Conservation (phyloP, 2,113 vertebrate genomes). For the Diadophis punctatus region DNA sequence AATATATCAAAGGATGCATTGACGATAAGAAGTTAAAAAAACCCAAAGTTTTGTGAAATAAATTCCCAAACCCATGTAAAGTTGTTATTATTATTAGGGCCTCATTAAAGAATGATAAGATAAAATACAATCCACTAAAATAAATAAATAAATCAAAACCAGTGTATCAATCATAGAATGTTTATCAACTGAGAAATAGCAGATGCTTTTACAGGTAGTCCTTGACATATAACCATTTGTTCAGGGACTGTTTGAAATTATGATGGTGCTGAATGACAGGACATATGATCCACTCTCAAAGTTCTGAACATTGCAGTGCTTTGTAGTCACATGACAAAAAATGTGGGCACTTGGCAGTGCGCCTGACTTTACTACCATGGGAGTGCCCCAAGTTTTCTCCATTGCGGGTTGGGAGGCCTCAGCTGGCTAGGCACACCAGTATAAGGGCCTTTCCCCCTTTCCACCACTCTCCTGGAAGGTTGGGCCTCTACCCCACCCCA, state of each 20-base stretch:
- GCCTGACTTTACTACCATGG: background rate
- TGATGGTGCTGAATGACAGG: background rate
- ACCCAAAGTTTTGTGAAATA: fast-evolving
- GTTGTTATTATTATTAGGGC: background rate
- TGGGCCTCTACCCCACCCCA: too few relatives aligned
- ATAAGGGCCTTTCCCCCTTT: background rate
- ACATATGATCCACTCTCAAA: background rate
- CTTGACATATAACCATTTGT: background rate
- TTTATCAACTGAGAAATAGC: background rate
- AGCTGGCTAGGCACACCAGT: background rate
- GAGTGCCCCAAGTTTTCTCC: background rate
- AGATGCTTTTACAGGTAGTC: background rate
- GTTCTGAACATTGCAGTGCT: background rate
- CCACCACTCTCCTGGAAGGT: too few relatives aligned
- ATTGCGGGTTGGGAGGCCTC: background rate
- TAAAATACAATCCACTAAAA: background rate
- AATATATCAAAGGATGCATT: background rate
- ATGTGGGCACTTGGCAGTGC: background rate
- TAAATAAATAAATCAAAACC: background rate
- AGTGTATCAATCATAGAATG: background rate
- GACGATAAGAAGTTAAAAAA: background rate
- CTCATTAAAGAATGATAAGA: background rate
- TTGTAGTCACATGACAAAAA: background rate
- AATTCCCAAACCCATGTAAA: background rate
- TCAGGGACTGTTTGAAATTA: background rate